These are phyloP conservation scores for Zapornia atra DNA, from an alignment of 2,113 vertebrate genomes.

Conservation along the genomic window DNA sequence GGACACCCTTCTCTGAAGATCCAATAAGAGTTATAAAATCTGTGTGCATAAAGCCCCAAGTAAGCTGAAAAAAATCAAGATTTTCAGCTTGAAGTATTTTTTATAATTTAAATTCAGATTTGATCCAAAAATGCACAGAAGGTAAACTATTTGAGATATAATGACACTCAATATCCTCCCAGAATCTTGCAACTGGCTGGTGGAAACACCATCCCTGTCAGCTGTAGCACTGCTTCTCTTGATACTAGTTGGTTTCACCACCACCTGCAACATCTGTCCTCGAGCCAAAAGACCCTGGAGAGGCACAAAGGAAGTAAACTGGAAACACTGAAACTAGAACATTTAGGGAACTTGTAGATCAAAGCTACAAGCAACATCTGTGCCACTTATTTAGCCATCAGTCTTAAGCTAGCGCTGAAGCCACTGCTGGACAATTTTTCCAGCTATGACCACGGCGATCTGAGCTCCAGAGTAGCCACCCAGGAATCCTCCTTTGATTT, in stretches of 20 bases:
- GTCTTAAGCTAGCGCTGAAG: neutral
- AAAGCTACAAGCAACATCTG: neutral
- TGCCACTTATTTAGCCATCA: neutral
- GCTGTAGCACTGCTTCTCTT: neutral
- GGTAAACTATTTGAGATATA: neutral
- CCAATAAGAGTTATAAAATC: neutral
- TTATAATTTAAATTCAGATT: neutral
- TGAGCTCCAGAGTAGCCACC: neutral
- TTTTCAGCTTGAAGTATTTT: neutral
- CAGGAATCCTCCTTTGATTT: neutral
- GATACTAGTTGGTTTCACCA: neutral
- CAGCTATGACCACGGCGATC: neutral
- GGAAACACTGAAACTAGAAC: neutral
- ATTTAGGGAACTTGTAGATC: neutral
- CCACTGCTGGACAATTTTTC: neutral
- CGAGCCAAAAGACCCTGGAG: neutral
- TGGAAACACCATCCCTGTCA: neutral
- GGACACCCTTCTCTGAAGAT: neutral
- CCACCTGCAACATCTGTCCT: neutral
- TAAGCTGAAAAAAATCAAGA: neutral
- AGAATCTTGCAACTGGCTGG: neutral
- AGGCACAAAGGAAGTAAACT: neutral
- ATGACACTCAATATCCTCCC: neutral
- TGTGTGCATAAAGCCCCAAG: neutral
- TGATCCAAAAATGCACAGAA: neutral